These are phyloP conservation scores for Pelobates fuscus DNA, from an alignment of 2,113 vertebrate genomes.

Conservation along the genomic window DNA sequence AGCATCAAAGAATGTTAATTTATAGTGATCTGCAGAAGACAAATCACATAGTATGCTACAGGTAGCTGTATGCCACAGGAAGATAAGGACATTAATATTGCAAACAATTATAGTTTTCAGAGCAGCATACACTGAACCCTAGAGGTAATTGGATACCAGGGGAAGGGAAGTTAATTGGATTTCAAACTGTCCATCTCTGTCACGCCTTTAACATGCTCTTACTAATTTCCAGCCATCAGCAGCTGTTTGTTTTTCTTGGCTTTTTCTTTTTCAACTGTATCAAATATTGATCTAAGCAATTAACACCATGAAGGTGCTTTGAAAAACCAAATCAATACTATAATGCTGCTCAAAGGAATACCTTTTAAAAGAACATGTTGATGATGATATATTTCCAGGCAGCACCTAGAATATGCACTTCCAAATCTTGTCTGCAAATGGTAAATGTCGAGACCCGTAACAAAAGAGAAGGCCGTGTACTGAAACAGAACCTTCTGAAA, in stretches of 20 bases:
- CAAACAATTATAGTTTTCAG: neutral
- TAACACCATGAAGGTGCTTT: neutral
- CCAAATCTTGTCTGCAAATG: neutral
- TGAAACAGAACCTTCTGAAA: neutral
- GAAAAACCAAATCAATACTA: neutral
- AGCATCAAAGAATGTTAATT: neutral
- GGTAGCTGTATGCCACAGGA: neutral
- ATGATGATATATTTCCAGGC: neutral
- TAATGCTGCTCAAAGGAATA: neutral
- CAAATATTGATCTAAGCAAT: slow-evolving; percentile 21
- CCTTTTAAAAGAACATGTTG: neutral
- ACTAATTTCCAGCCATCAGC: slow-evolving; percentile 1
- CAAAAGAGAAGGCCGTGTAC: neutral
- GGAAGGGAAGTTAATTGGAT: slow-evolving; percentile 4
- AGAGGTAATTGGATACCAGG: neutral
- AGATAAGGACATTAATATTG: slow-evolving; percentile 1
- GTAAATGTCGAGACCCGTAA: neutral
- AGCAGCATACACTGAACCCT: neutral
- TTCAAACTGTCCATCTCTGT: neutral
- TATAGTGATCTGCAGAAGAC: neutral
- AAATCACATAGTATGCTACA: neutral
- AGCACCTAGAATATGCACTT: neutral
- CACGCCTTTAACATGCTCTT: neutral
- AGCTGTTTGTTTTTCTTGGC: slow-evolving; percentile 7
- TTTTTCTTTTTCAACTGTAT: slow-evolving; percentile 6